These are phyloP conservation scores for Thripadectes ignobilis DNA, from an alignment of 2,797 vertebrate genomes.

Conservation along the genomic window DNA sequence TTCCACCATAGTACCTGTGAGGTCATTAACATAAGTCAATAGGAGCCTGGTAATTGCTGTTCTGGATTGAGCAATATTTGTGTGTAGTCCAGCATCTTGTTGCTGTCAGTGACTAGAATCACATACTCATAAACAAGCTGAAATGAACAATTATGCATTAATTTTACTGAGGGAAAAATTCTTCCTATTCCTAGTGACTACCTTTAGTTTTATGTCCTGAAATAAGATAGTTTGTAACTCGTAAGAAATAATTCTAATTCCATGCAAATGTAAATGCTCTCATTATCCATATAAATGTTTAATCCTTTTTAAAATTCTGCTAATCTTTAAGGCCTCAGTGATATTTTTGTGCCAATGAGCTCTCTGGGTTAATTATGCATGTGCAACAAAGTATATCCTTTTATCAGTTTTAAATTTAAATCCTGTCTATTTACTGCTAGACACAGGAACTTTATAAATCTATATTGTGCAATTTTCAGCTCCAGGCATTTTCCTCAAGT, in stretches of 20 bases:
- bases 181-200: not conserved
- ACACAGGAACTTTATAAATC: not conserved
- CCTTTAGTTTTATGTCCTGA: not conserved
- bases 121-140: not conserved
- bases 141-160: not conserved
- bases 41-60: not conserved
- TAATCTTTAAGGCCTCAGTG: constrained; percentile 47
- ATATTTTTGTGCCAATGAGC: constrained; percentile 41
- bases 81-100: not conserved
- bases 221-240: not conserved
- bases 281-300: constrained; percentile 55
- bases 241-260: not conserved
- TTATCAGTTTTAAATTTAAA: constrained; percentile 58
- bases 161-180: not conserved
- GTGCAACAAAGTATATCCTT: constrained; percentile 41
- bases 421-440: constrained; percentile 25
- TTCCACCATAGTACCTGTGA: not conserved
- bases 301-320: constrained; percentile 55
- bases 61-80: not conserved
- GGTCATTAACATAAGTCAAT: not conserved
- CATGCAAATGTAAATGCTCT: not conserved
- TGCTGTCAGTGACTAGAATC: not conserved
- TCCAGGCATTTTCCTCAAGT: not conserved
- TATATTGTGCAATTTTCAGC: constrained; percentile 33
- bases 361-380: constrained; percentile 32